Evolutionary conservation across 2,888 invertebrate species (phyloP).

Genomic region (Eretmocerus hayati): DNA sequence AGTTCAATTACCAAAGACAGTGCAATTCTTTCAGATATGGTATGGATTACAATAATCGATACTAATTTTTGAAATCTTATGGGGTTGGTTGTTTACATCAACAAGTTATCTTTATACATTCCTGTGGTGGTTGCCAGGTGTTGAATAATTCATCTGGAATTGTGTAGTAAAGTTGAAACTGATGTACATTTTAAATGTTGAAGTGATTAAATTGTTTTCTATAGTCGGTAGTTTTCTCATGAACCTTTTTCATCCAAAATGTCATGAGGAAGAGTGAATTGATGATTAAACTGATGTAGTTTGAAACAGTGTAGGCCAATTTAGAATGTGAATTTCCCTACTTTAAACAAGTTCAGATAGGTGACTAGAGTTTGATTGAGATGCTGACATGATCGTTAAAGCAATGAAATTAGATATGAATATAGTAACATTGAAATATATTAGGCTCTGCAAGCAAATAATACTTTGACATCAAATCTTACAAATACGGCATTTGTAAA

Average conservation of each 20-base stretch:
- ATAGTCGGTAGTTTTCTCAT: slow-evolving; percentile 8
- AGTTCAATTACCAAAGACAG: too few relatives aligned
- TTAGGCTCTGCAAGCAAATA: slow-evolving; percentile 30
- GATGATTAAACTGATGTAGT: too few relatives aligned
- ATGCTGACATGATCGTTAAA: too few relatives aligned
- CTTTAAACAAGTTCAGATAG: too few relatives aligned
- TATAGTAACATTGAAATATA: slow-evolving; percentile 37
- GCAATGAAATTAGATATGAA: neutral
- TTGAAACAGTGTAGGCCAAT: too few relatives aligned
- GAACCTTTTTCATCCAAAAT: neutral
- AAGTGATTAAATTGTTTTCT: slow-evolving; percentile 17
- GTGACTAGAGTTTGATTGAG: too few relatives aligned
- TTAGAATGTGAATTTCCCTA: too few relatives aligned
- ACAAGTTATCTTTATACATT: slow-evolving; percentile 16
- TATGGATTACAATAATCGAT: too few relatives aligned
- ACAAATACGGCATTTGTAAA: slow-evolving; percentile 34
- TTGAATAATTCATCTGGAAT: slow-evolving; percentile 7
- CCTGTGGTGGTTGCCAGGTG: slow-evolving; percentile 12
- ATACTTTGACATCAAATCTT: slow-evolving; percentile 34
- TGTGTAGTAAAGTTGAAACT: slow-evolving; percentile 4
- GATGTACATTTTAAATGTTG: slow-evolving; percentile 13
- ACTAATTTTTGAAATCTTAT: too few relatives aligned
- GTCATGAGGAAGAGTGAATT: too few relatives aligned
- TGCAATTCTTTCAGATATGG: too few relatives aligned
- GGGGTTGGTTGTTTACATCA: too few relatives aligned